These are phyloP conservation scores for Drosophila monieri DNA, from an alignment of 2,888 invertebrate genomes.

Conservation along the genomic window DNA sequence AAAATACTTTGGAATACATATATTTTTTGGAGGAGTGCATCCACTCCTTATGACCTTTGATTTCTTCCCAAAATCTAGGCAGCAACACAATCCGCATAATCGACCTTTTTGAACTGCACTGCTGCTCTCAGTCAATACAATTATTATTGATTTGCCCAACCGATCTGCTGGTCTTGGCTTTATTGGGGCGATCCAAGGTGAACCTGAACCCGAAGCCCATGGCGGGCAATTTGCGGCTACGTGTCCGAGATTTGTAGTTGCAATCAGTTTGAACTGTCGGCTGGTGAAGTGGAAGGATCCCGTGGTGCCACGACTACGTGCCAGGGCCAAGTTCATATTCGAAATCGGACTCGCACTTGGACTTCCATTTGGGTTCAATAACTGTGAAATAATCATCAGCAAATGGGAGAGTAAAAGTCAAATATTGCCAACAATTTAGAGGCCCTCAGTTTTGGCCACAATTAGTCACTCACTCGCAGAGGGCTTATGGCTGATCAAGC, in stretches of 20 bases:
- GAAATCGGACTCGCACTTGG: conserved; percentile 10
- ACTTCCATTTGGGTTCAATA: conserved; percentile 27
- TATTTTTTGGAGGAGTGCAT: no score
- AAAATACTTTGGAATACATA: no score
- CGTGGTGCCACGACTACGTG: conserved; percentile 58
- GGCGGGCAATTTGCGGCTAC: conserved; percentile 63
- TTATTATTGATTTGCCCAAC: conserved; percentile 75
- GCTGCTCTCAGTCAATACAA: conserved; percentile 71
- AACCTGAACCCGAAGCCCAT: conserved; percentile 47
- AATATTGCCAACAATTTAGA: conserved; percentile 14
- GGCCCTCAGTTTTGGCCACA: conserved; percentile 24
- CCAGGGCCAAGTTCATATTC: conserved; percentile 44
- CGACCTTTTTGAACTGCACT: conserved; percentile 80
- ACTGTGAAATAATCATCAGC: conserved; percentile 30
- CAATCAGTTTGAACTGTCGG: conserved; percentile 68
- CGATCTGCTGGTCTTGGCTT: conserved; percentile 46
- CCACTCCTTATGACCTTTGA: conserved; percentile 5
- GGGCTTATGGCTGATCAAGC: conserved; percentile 48
- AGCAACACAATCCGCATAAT: conserved; percentile 14
- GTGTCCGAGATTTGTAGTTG: conserved; percentile 58
- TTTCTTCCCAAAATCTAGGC: conserved; percentile 57
- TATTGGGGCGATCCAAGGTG: conserved; percentile 55
- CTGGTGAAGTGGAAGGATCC: conserved; percentile 37
- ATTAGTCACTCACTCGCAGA: conserved; percentile 62
- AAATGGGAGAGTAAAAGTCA: conserved; percentile 13